Evolutionary conservation across 2,797 vertebrate genomes (phyloP).

Genomic region (Spheniscus humboldti): DNA sequence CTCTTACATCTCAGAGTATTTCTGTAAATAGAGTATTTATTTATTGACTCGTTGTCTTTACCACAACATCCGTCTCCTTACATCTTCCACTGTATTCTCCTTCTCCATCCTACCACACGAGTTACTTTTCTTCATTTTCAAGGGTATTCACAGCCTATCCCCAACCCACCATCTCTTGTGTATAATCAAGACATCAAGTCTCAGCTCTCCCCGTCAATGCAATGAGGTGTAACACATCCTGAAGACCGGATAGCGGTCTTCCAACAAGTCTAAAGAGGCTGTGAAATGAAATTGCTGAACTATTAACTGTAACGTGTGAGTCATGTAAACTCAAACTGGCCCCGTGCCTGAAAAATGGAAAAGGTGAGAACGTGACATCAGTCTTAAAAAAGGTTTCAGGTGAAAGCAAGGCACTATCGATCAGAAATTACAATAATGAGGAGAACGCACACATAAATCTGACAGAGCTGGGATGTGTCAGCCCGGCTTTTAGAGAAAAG

Average conservation of each 20-base stretch:
- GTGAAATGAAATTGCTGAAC: background rate
- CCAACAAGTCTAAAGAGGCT: background rate
- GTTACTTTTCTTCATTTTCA: background rate
- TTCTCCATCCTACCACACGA: background rate
- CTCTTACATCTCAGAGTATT: background rate
- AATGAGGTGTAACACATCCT: background rate
- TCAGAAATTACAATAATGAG: background rate
- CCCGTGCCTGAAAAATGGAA: background rate
- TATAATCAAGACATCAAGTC: background rate
- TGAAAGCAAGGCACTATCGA: background rate
- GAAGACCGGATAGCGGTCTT: background rate
- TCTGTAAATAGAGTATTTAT: background rate
- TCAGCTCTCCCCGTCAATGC: background rate
- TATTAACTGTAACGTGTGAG: background rate
- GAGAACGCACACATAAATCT: background rate
- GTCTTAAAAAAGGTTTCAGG: background rate
- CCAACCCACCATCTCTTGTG: background rate
- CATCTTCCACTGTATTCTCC: background rate
- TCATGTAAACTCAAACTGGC: background rate
- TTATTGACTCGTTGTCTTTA: background rate
- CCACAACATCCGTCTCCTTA: background rate
- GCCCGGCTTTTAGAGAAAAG: background rate
- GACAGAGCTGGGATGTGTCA: fast-evolving
- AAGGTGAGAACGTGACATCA: background rate
- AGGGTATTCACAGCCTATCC: background rate